phyloP scores from a whole-genome alignment of 1,140 invertebrate genomes.

The Euura saliciscinereae region DNA sequence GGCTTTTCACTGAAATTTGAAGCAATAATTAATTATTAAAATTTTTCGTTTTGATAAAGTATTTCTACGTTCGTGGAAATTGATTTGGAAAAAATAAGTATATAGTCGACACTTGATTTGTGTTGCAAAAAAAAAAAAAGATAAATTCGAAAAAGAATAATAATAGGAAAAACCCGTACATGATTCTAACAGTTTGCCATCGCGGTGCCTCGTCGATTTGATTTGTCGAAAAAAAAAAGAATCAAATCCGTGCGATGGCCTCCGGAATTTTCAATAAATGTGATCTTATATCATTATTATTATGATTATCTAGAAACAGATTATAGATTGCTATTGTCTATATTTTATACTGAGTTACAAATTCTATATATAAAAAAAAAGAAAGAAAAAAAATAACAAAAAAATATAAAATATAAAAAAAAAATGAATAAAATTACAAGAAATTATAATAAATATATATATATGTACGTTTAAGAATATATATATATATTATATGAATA shows the following conservation, averaged over 20 bases:
- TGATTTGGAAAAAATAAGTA: not conserved
- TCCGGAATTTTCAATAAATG: slow-evolving; percentile 38
- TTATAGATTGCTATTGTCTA: not conserved
- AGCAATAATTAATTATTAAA: not conserved
- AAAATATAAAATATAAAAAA: slow-evolving; percentile 16
- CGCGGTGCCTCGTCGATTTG: slow-evolving; percentile 15
- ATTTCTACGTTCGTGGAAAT: not conserved
- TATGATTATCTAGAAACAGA: slow-evolving; percentile 43
- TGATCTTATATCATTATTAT: slow-evolving; percentile 44
- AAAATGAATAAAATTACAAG: slow-evolving; percentile 10
- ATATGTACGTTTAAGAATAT: not conserved
- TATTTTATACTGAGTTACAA: too few relatives aligned
- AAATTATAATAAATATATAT: slow-evolving; percentile 12
- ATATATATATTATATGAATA: slow-evolving; percentile 1
- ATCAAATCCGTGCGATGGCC: slow-evolving; percentile 23
- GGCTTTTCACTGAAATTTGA: not conserved
- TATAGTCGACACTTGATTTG: slow-evolving; percentile 1
- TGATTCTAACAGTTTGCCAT: slow-evolving; percentile 44
- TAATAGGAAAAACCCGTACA: slow-evolving; percentile 29
- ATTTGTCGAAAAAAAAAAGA: not conserved
- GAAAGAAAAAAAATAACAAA: slow-evolving; percentile 13
- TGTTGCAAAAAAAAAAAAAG: not conserved
- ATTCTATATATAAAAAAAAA: slow-evolving; percentile 16
- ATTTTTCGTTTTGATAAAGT: too few relatives aligned
- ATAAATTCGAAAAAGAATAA: not conserved